Conservation (phyloP, 2,113 vertebrate species). For the Bucco capensis region DNA sequence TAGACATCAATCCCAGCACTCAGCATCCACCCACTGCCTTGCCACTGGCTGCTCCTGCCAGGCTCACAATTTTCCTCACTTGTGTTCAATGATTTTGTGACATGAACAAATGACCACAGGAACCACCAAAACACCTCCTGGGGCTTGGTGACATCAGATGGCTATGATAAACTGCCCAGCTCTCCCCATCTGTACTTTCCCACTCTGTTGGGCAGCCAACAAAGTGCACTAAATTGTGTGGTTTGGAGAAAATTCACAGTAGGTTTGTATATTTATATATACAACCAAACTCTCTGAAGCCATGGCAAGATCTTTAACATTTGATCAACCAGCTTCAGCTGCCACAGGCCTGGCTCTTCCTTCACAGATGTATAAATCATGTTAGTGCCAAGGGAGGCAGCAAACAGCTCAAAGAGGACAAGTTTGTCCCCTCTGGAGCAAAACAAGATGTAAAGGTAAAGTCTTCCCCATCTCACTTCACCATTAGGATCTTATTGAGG, state of each 20-base stretch:
- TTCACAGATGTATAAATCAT: neutral
- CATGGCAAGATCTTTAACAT: neutral
- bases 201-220: neutral
- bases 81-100: neutral
- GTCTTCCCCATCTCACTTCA: neutral
- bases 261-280: neutral
- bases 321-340: neutral
- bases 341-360: neutral
- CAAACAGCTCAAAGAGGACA: neutral
- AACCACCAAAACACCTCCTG: neutral
- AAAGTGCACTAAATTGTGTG: neutral
- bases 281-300: neutral
- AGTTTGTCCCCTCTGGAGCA: neutral
- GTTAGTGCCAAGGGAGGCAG: neutral
- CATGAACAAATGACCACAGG: accelerated
- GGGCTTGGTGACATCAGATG: neutral
- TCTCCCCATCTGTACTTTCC: neutral
- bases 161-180: neutral
- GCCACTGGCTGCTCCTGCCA: neutral
- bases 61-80: neutral
- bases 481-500: neutral
- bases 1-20: neutral
- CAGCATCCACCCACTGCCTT: neutral
- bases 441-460: neutral
- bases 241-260: neutral